A percentile compares a stretch with the other conserved stretches of the same genome.
Conservation (phyloP, 1,140 invertebrate species). For the Drosophila melanica region DNA sequence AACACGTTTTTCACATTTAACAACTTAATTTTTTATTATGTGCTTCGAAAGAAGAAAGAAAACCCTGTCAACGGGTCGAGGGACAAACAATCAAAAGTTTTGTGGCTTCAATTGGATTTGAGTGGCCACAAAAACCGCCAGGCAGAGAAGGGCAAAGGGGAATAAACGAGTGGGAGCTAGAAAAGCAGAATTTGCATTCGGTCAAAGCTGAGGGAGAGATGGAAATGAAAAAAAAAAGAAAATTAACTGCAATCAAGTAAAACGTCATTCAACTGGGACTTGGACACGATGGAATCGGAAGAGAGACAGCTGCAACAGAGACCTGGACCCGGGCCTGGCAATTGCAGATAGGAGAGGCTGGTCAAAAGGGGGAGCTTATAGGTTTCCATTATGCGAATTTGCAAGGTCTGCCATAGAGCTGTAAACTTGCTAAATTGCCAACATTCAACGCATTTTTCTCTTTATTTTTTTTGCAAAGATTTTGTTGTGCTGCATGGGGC, state of each 20-base stretch:
- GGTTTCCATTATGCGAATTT: slow-evolving; percentile 66
- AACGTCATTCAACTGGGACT: slow-evolving; percentile 73
- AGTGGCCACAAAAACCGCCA: slow-evolving; percentile 40
- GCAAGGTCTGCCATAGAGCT: slow-evolving; percentile 49
- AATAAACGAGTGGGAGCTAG: neutral
- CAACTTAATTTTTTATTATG: slow-evolving; percentile 73
- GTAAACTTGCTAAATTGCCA: slow-evolving; percentile 80
- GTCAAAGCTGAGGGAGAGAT: slow-evolving; percentile 42
- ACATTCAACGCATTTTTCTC: slow-evolving; percentile 73
- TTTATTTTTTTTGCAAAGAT: slow-evolving; percentile 8
- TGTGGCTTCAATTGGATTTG: slow-evolving; percentile 64
- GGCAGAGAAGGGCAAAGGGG: neutral
- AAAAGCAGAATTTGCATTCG: slow-evolving; percentile 71
- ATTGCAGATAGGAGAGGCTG: neutral
- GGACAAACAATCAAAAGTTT: slow-evolving; percentile 74
- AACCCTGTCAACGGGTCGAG: slow-evolving; percentile 24
- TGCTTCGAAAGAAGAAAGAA: slow-evolving; percentile 12
- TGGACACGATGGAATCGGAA: slow-evolving; percentile 32
- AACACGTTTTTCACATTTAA: slow-evolving; percentile 75
- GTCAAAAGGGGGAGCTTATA: slow-evolving; percentile 28
- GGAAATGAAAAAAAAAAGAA: slow-evolving; percentile 37
- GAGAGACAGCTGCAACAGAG: slow-evolving; percentile 27
- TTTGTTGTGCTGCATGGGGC: slow-evolving; percentile 16
- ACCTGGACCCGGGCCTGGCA: slow-evolving; percentile 35
- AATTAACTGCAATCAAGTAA: slow-evolving; percentile 82